Evolutionary conservation across 2,113 vertebrate genomes (phyloP).

Genomic region (Ia io): DNA sequence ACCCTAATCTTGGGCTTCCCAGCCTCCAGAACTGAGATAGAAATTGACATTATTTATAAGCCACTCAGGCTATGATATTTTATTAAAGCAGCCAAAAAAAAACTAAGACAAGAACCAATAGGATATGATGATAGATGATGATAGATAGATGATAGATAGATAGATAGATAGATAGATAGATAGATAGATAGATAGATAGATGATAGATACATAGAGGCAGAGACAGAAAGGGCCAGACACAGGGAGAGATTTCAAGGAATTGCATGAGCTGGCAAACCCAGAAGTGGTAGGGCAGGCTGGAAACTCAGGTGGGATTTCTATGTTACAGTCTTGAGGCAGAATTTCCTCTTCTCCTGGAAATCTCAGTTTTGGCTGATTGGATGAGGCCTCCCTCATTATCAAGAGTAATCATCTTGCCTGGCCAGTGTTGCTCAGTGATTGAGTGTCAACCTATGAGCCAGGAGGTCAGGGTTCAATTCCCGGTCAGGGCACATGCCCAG

Average conservation of each 20-base stretch:
- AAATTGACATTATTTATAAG: neutral
- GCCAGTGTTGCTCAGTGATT: too few species aligned
- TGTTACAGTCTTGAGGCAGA: neutral
- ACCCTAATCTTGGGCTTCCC: neutral
- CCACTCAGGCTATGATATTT: neutral
- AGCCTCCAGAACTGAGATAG: neutral
- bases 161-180: neutral
- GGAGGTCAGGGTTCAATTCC: too few species aligned
- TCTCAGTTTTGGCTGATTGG: neutral
- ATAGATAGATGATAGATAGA: neutral
- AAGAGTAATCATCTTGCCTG: neutral
- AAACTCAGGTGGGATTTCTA: neutral
- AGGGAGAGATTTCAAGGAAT: neutral
- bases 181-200: neutral
- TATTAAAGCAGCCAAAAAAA: neutral
- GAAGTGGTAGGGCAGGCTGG: neutral
- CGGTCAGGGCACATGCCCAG: too few species aligned
- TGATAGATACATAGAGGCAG: neutral
- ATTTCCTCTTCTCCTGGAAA: neutral
- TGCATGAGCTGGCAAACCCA: neutral
- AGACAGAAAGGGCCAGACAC: neutral
- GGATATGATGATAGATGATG: neutral
- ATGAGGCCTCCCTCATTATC: neutral
- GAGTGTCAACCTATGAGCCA: too few species aligned
- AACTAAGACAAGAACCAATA: neutral